Percentiles rank a stretch among this genome's conserved stretches.
These are phyloP conservation scores for Pelodiscus sinensis DNA, from an alignment of 2,113 vertebrate species.

Conservation along the genomic window DNA sequence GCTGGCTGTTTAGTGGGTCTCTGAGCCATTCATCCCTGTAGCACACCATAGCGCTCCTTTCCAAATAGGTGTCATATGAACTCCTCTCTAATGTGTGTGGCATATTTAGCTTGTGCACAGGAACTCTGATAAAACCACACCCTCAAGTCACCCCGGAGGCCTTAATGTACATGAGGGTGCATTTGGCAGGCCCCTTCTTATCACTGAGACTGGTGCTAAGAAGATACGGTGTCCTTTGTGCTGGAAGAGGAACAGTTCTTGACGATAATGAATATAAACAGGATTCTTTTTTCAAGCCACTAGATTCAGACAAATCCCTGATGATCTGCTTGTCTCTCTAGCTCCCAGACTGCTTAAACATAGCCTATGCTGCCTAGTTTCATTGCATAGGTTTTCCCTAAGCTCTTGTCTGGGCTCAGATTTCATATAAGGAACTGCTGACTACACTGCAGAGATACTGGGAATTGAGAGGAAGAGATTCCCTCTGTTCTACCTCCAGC, in stretches of 20 bases:
- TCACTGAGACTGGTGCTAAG: background rate
- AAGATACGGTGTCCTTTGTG: background rate
- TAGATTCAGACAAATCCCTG: fast-evolving
- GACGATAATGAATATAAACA: background rate
- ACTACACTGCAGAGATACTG: background rate
- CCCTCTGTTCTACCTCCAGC: background rate
- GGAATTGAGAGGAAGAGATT: background rate
- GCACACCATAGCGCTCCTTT: background rate
- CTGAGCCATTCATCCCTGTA: background rate
- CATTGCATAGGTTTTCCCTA: background rate
- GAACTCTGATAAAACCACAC: background rate
- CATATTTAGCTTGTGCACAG: fast-evolving
- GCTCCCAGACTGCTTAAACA: background rate
- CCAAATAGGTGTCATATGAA: background rate
- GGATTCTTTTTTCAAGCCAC: background rate
- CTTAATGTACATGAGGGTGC: background rate
- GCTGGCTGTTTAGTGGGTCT: background rate
- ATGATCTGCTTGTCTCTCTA: background rate
- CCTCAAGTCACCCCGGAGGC: background rate
- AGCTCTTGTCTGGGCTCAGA: background rate
- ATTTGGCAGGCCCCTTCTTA: fast-evolving
- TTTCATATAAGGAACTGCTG: background rate
- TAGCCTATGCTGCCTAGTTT: background rate
- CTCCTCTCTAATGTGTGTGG: background rate
- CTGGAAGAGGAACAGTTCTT: background rate